Evolutionary conservation across 1,140 invertebrate genomes (phyloP).

Genomic region (Reticulitermes speratus): DNA sequence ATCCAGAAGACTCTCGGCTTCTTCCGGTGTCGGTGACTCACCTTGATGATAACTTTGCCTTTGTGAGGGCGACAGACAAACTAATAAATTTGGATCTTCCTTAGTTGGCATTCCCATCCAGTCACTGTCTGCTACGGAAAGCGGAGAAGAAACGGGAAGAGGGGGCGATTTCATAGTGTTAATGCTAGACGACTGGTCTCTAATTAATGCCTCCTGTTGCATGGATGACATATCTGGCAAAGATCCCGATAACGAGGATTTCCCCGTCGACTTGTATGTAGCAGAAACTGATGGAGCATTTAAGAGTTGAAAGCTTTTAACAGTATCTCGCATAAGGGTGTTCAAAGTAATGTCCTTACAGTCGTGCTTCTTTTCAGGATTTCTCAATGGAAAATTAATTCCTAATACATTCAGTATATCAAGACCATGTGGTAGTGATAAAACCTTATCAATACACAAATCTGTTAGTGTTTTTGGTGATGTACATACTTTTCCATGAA

Average conservation of each 20-base stretch:
- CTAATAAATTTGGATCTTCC: slow-evolving; percentile 57
- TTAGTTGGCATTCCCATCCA: slow-evolving; percentile 60
- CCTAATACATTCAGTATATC: neutral
- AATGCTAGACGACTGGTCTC: neutral
- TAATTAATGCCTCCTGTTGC: neutral
- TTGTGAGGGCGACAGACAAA: slow-evolving; percentile 72
- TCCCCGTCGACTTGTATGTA: neutral
- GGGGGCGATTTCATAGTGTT: neutral
- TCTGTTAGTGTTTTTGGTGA: slow-evolving; percentile 6
- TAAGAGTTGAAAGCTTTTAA: neutral
- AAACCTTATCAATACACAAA: neutral
- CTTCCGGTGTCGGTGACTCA: slow-evolving; percentile 47
- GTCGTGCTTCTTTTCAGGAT: neutral
- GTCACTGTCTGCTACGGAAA: neutral
- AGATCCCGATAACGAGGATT: neutral
- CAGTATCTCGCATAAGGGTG: neutral
- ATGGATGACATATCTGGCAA: neutral
- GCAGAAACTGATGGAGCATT: neutral
- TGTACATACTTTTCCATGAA: neutral
- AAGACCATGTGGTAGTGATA: neutral
- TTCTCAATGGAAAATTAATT: neutral
- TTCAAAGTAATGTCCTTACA: neutral
- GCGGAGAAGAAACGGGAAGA: neutral
- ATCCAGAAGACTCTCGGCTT: slow-evolving; percentile 61
- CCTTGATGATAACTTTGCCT: slow-evolving; percentile 49